Conservation (phyloP, 2,113 vertebrate genomes). For the Melozone crissalis region DNA sequence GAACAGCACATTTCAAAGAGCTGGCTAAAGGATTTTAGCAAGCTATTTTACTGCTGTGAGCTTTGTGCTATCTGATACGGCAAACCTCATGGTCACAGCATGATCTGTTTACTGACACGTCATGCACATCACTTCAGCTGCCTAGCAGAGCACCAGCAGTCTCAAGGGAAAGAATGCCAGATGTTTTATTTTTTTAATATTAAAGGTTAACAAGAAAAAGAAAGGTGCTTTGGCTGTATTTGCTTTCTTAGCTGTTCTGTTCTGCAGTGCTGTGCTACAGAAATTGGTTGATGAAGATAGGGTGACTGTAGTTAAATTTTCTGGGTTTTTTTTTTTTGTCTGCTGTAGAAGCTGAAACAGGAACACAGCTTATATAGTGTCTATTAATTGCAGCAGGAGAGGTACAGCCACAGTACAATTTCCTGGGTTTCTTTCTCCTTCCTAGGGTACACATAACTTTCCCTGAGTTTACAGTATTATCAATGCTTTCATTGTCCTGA, state of each 20-base stretch:
- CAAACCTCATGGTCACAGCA: background rate
- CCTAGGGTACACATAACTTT: background rate
- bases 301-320: background rate
- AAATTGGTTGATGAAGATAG: background rate
- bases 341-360: background rate
- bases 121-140: background rate
- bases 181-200: background rate
- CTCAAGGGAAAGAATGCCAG: background rate
- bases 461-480: background rate
- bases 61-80: background rate
- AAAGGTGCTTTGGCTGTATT: background rate
- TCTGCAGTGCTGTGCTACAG: background rate
- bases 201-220: conserved; percentile 39
- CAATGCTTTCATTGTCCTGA: background rate
- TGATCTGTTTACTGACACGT: background rate
- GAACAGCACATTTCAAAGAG: conserved; percentile 12
- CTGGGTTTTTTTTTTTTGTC: rapidly evolving
- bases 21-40: background rate
- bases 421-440: background rate
- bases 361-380: background rate
- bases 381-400: background rate
- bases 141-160: background rate
- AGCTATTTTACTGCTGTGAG: background rate
- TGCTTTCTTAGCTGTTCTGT: background rate
- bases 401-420: background rate